phyloP scores from a whole-genome alignment of 2,113 vertebrate species.

The Theristicus caerulescens region DNA sequence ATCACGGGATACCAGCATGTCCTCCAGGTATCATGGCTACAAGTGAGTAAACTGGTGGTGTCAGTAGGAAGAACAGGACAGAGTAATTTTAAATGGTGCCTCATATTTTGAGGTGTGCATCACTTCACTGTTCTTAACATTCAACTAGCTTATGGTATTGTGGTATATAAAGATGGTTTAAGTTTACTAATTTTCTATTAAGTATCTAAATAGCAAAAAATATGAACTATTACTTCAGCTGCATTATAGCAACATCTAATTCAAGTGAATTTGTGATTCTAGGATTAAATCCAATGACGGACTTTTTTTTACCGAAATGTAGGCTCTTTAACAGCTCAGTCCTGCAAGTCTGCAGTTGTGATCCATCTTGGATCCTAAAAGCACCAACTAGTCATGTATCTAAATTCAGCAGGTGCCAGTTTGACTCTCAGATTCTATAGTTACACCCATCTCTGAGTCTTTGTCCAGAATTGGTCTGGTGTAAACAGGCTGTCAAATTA shows the following conservation, averaged over 20 bases:
- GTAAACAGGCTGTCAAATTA: neutral
- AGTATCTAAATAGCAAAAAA: neutral
- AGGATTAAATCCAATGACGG: neutral
- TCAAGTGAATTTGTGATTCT: neutral
- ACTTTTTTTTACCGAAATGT: neutral
- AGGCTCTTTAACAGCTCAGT: neutral
- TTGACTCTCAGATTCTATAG: neutral
- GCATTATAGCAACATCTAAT: neutral
- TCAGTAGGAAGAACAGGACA: constrained; percentile 64
- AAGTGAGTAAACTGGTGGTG: constrained; percentile 85
- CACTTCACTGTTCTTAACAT: constrained; percentile 22
- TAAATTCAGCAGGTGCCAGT: neutral
- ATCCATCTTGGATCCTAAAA: neutral
- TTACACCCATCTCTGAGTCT: neutral
- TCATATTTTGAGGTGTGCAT: constrained; percentile 31
- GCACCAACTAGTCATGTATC: neutral
- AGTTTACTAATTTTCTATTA: neutral
- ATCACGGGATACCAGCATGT: constrained; percentile 94
- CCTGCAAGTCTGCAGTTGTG: neutral
- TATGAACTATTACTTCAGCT: neutral
- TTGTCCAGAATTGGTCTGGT: neutral
- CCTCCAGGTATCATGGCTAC: constrained; percentile 95
- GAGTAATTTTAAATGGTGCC: constrained; percentile 33
- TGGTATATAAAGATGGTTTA: neutral
- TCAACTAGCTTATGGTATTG: neutral